Percentiles rank a stretch among this genome's conserved stretches.
phyloP scores from a whole-genome alignment of 2,113 vertebrate genomes.

The Neoarius graeffei region DNA sequence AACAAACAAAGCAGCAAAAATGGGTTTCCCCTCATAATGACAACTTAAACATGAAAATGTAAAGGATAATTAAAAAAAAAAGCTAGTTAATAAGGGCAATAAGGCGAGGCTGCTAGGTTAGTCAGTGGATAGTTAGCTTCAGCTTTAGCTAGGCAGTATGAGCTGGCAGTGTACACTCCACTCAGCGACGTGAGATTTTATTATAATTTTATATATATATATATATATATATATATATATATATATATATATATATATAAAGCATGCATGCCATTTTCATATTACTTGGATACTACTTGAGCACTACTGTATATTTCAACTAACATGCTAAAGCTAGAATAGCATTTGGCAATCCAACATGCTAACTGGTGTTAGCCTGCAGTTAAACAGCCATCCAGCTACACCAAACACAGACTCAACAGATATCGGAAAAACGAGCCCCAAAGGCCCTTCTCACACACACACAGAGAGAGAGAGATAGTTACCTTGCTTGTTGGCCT shows the following conservation, averaged over 20 bases:
- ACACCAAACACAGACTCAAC: not conserved
- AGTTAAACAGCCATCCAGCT: constrained; percentile 18
- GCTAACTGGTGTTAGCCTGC: constrained; percentile 39
- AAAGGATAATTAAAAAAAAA: no score
- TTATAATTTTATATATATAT: no score
- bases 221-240: no score
- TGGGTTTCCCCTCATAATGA: not conserved
- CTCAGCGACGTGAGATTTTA: not conserved
- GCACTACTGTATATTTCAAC: not conserved
- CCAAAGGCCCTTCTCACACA: constrained; percentile 3
- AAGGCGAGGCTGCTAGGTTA: constrained; percentile 1
- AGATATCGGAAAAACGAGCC: not conserved
- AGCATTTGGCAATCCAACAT: not conserved
- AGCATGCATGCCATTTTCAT: no score
- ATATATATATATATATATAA: no score
- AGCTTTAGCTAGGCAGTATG: constrained; percentile 8
- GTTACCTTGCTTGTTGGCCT: constrained; percentile 77
- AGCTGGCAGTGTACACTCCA: not conserved
- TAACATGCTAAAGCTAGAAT: not conserved
- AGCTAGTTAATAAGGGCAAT: not conserved
- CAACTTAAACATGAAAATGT: not conserved
- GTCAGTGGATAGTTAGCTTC: not conserved
- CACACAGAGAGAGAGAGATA: no score
- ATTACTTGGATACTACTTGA: not conserved
- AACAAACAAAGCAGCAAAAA: no score